Evolutionary conservation across 2,888 invertebrate species (phyloP).

Genomic region (Esperia sulphurella): DNA sequence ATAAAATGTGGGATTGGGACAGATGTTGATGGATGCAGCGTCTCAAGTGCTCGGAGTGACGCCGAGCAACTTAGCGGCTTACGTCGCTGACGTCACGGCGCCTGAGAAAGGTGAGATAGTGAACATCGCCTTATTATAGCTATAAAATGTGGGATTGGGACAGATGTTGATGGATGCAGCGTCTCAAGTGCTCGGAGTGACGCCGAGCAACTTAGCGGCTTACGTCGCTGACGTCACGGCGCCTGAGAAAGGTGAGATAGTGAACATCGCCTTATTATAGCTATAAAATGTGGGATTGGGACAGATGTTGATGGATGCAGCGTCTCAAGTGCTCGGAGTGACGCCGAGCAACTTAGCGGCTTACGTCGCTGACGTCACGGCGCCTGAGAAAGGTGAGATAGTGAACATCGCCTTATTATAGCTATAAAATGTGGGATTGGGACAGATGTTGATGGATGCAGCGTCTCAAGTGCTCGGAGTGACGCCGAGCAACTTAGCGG

Average conservation of each 20-base stretch:
- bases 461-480: conserved; percentile 88
- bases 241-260: conserved; percentile 35
- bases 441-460: conserved; percentile 85
- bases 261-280: too few relatives aligned
- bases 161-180: conserved; percentile 86
- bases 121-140: too few relatives aligned
- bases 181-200: conserved; percentile 87
- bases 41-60: conserved; percentile 88
- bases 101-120: conserved; percentile 37
- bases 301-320: conserved; percentile 85
- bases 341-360: conserved; percentile 86
- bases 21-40: conserved; percentile 85
- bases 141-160: too few relatives aligned
- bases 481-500: conserved; percentile 85
- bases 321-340: conserved; percentile 87
- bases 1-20: too few relatives aligned
- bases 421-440: too few relatives aligned
- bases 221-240: conserved; percentile 66
- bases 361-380: conserved; percentile 65
- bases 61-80: conserved; percentile 85
- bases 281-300: too few relatives aligned
- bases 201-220: conserved; percentile 85
- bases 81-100: conserved; percentile 55
- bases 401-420: too few relatives aligned
- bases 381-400: conserved; percentile 35